Evolutionary conservation across 2,888 invertebrate genomes (phyloP).

Genomic region (Diaprepes abbreviatus): DNA sequence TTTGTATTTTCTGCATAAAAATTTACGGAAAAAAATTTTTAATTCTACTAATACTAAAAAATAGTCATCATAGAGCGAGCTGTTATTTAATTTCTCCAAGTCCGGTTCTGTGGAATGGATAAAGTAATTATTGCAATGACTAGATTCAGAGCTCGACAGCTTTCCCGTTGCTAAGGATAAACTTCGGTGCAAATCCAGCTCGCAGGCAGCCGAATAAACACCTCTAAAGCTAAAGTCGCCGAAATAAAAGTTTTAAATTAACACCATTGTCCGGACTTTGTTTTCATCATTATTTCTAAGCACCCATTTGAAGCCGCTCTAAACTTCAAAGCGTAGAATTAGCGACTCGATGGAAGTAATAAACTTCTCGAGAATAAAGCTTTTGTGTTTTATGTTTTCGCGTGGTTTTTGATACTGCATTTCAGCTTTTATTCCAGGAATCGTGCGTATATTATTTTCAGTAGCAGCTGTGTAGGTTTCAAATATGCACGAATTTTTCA

Average conservation of each 20-base stretch:
- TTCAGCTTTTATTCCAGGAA: background rate
- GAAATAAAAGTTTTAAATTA: conserved; percentile 49
- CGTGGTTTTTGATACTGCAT: conserved; percentile 8
- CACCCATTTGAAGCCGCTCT: conserved; percentile 8
- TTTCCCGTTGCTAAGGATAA: conserved; percentile 50
- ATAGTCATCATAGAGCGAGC: no score
- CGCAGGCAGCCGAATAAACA: conserved; percentile 30
- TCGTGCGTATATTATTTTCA: background rate
- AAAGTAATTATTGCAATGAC: conserved; percentile 59
- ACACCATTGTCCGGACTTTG: conserved; percentile 33
- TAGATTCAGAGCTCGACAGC: conserved; percentile 56
- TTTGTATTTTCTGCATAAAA: no score
- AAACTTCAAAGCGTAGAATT: conserved; percentile 21
- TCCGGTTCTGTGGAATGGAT: conserved; percentile 50
- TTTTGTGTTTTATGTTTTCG: conserved; percentile 24
- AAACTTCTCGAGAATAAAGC: conserved; percentile 19
- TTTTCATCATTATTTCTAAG: conserved; percentile 32
- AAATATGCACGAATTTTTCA: no score
- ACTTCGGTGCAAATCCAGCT: conserved; percentile 44
- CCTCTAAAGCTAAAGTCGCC: conserved; percentile 36
- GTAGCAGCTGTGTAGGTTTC: background rate
- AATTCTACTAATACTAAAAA: no score
- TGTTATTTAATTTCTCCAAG: no score
- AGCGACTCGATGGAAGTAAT: conserved; percentile 31
- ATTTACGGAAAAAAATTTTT: no score